Evolutionary conservation across 2,888 invertebrate genomes (phyloP).

Genomic region (Callosobruchus maculatus): DNA sequence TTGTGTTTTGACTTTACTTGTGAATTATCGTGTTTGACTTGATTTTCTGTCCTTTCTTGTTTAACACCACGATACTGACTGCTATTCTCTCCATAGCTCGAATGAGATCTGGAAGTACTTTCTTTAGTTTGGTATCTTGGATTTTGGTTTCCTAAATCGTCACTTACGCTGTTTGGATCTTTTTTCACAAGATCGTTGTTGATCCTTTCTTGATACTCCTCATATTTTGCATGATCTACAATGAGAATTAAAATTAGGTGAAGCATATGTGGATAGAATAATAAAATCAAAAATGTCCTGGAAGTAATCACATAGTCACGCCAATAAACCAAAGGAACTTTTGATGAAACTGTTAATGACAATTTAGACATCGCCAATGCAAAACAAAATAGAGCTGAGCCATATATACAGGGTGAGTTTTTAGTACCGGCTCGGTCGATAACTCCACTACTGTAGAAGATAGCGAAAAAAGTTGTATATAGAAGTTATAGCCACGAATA

Average conservation of each 20-base stretch:
- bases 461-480: too few relatives aligned
- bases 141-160: conserved; percentile 14
- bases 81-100: conserved; percentile 30
- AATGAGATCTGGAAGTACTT: conserved; percentile 30
- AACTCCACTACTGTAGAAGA: too few relatives aligned
- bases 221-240: conserved; percentile 68
- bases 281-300: too few relatives aligned
- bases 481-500: too few relatives aligned
- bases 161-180: conserved; percentile 19
- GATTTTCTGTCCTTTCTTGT: conserved; percentile 2
- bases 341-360: too few relatives aligned
- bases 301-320: too few relatives aligned
- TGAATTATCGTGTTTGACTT: not conserved
- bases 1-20: not conserved
- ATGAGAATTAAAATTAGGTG: conserved; percentile 14
- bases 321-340: too few relatives aligned
- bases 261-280: too few relatives aligned
- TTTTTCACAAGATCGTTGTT: conserved; percentile 19
- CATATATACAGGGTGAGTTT: too few relatives aligned
- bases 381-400: too few relatives aligned
- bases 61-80: conserved; percentile 12
- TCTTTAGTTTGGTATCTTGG: conserved; percentile 1
- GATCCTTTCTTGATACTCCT: conserved; percentile 55
- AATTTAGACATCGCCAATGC: too few relatives aligned
- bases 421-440: too few relatives aligned